Evolutionary conservation across 1,140 invertebrate genomes (phyloP).

Genomic region (Phortica variegata): DNA sequence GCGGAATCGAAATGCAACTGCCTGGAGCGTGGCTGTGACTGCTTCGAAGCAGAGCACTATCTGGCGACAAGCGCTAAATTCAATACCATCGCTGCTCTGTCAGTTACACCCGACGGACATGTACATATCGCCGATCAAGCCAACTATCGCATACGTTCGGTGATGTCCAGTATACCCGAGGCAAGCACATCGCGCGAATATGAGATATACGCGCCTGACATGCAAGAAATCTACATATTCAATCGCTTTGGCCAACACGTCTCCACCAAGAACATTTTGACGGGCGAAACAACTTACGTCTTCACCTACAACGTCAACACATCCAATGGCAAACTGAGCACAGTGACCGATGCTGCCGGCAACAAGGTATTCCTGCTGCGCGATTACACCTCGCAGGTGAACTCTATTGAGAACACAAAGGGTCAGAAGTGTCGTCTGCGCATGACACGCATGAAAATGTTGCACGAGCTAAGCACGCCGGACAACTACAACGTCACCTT

Average conservation of each 20-base stretch:
- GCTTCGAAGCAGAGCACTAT: conserved; percentile 88
- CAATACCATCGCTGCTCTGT: conserved; percentile 89
- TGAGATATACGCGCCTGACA: conserved; percentile 93
- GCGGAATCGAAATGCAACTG: conserved; percentile 95
- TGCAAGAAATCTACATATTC: conserved; percentile 94
- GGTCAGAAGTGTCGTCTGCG: conserved; percentile 87
- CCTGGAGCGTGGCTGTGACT: conserved; percentile 84
- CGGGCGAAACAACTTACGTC: conserved; percentile 85
- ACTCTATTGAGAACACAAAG: conserved; percentile 92
- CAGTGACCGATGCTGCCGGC: conserved; percentile 88
- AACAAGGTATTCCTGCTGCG: conserved; percentile 88
- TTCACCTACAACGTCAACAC: conserved; percentile 97
- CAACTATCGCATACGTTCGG: conserved; percentile 85
- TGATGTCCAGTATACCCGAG: conserved; percentile 88
- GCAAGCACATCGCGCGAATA: conserved; percentile 82
- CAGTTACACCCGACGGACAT: conserved; percentile 90
- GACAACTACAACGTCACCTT: conserved; percentile 92
- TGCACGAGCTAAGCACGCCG: conserved; percentile 84
- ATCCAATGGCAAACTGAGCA: conserved; percentile 90
- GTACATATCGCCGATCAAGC: conserved; percentile 94
- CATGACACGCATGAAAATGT: conserved; percentile 85
- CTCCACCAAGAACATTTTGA: conserved; percentile 88
- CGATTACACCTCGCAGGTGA: conserved; percentile 85
- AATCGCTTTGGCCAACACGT: conserved; percentile 95
- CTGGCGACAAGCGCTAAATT: conserved; percentile 90